Conservation (phyloP, 2,888 invertebrate genomes). For the Scelioninae gen. 1 region DNA sequence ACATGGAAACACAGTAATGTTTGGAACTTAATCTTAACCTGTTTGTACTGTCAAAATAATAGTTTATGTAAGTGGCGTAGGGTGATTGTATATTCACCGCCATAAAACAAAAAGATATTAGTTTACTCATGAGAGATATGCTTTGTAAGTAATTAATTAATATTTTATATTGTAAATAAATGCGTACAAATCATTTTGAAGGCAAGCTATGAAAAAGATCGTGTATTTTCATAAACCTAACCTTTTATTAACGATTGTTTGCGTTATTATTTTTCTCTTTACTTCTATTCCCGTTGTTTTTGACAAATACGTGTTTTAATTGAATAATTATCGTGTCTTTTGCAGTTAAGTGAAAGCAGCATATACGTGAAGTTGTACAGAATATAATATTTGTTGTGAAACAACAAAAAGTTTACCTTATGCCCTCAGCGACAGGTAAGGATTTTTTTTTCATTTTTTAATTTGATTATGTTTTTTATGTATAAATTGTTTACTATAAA, state of each 20-base stretch:
- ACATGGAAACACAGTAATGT: constrained; percentile 41
- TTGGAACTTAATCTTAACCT: constrained; percentile 71
- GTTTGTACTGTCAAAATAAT: constrained; percentile 71
- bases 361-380: constrained; percentile 64
- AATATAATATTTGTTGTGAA: constrained; percentile 64
- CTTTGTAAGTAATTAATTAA: constrained; percentile 59
- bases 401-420: constrained; percentile 76
- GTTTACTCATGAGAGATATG: constrained; percentile 68
- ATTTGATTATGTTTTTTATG: too few relatives aligned
- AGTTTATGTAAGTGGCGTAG: too few relatives aligned
- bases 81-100: too few relatives aligned
- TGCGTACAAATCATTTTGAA: not conserved
- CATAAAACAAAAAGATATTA: too few relatives aligned
- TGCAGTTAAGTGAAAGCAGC: constrained; percentile 78
- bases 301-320: too few relatives aligned
- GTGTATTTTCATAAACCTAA: constrained; percentile 51
- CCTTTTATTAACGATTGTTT: constrained; percentile 9
- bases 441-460: constrained; percentile 3
- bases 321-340: constrained; percentile 9
- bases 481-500: too few relatives aligned
- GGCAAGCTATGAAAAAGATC: not conserved
- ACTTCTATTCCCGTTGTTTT: too few relatives aligned
- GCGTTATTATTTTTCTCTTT: not conserved
- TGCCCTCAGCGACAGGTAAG: constrained; percentile 82
- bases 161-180: not conserved